phyloP scores from a whole-genome alignment of 1,140 invertebrate species.

The Pogonognathellus flavescens region DNA sequence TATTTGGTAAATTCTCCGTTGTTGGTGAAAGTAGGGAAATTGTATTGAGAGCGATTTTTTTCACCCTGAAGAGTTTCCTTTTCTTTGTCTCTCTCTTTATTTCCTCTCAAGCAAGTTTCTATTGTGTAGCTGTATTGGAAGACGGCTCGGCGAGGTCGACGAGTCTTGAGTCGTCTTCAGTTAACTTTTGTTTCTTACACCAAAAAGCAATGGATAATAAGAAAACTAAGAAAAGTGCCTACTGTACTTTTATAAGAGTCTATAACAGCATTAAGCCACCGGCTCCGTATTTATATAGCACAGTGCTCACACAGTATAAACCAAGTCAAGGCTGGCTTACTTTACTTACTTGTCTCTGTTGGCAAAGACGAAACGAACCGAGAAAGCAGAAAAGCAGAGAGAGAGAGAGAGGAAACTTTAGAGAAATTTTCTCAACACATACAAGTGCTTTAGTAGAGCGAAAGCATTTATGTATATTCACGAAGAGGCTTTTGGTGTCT shows the following conservation, averaged over 20 bases:
- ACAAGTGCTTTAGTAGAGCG: no score
- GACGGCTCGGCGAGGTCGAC: no score
- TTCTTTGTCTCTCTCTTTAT: neutral
- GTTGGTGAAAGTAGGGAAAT: no score
- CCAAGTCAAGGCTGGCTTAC: slow-evolving; percentile 21
- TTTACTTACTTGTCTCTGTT: neutral
- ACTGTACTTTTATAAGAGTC: no score
- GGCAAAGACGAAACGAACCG: slow-evolving; percentile 4
- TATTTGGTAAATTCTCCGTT: no score
- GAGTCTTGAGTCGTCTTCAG: neutral
- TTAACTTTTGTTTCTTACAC: slow-evolving; percentile 19
- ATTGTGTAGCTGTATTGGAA: neutral
- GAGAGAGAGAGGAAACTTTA: neutral
- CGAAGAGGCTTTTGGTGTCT: no score
- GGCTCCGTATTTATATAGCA: no score
- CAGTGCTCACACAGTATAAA: neutral
- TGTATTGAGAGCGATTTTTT: neutral
- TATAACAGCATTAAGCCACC: neutral
- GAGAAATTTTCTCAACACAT: slow-evolving; percentile 3
- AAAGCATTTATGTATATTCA: no score
- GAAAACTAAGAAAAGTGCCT: neutral
- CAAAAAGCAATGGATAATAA: slow-evolving; percentile 13
- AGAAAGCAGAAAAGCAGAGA: neutral
- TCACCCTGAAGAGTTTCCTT: neutral
- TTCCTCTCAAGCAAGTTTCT: neutral